Evolutionary conservation across 2,797 vertebrate genomes (phyloP).

Genomic region (Apogon hyalosoma): DNA sequence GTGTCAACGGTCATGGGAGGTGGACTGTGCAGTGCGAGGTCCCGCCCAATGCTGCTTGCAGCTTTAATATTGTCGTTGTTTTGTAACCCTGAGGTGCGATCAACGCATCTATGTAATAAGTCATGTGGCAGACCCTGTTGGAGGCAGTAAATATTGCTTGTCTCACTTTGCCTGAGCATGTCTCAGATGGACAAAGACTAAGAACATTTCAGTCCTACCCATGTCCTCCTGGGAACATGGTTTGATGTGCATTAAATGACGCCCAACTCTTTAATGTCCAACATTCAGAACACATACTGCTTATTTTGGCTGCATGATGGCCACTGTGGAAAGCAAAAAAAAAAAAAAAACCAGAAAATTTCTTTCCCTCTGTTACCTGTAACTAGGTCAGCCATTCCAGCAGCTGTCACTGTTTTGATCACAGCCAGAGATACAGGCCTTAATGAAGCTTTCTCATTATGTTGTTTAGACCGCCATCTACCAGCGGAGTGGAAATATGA

Average conservation of each 20-base stretch:
- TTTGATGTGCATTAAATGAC: conserved; percentile 1
- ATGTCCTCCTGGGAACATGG: neutral
- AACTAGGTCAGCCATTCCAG: conserved; percentile 52
- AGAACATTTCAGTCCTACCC: neutral
- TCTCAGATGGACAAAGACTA: neutral
- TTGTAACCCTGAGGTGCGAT: no score
- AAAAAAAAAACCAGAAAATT: neutral
- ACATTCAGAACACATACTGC: neutral
- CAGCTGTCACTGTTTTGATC: conserved; percentile 54
- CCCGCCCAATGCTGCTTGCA: no score
- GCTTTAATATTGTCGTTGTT: no score
- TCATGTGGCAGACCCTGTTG: neutral
- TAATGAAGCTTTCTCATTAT: conserved; percentile 60
- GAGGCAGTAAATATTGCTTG: conserved; percentile 7
- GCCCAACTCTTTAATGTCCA: neutral
- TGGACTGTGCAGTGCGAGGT: no score
- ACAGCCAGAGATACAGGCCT: conserved; percentile 30
- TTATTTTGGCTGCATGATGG: neutral
- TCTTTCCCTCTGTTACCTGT: conserved; percentile 27
- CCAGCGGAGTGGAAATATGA: conserved; percentile 54
- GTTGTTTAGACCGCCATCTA: conserved; percentile 49
- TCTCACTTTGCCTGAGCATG: neutral
- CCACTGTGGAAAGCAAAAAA: neutral
- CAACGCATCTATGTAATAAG: conserved; percentile 6
- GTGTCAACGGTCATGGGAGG: no score